These are phyloP conservation scores for Bugula neritina DNA, from an alignment of 2,888 invertebrate species.

Conservation along the genomic window DNA sequence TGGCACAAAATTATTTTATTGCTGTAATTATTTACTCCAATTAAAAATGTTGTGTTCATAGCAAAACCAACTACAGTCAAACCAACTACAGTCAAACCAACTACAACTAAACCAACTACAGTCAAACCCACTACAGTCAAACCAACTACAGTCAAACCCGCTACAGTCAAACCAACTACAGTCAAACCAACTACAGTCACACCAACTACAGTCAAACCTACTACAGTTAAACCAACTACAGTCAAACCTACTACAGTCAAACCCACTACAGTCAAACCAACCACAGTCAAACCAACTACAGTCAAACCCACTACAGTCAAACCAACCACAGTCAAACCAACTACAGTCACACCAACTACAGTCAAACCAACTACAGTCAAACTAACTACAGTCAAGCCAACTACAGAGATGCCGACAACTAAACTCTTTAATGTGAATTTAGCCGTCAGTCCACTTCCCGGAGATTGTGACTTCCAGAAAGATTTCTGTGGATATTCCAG, in stretches of 20 bases:
- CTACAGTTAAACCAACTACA: slow-evolving; percentile 8
- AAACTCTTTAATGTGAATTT: too few relatives aligned
- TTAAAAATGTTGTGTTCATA: too few relatives aligned
- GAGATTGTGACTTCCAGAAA: slow-evolving; percentile 9
- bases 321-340: background rate
- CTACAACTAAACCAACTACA: slow-evolving; percentile 28
- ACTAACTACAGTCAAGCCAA: background rate
- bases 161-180: slow-evolving; percentile 12
- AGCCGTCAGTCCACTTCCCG: too few relatives aligned
- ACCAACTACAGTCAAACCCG: background rate
- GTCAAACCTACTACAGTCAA: slow-evolving; percentile 9
- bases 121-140: slow-evolving; percentile 4
- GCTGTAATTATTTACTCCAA: too few relatives aligned
- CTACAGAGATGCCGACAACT: background rate
- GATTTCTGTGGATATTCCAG: background rate
- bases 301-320: slow-evolving; percentile 41
- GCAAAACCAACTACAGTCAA: slow-evolving; percentile 29
- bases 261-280: background rate
- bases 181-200: slow-evolving; percentile 8
- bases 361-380: slow-evolving; percentile 29
- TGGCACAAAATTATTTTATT: too few relatives aligned
- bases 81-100: slow-evolving; percentile 28
- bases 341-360: background rate
- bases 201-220: slow-evolving; percentile 15
- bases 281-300: slow-evolving; percentile 39